Base-by-base conservation (phyloP, 2,888 invertebrate species). In the Drosophila rellima region DNA sequence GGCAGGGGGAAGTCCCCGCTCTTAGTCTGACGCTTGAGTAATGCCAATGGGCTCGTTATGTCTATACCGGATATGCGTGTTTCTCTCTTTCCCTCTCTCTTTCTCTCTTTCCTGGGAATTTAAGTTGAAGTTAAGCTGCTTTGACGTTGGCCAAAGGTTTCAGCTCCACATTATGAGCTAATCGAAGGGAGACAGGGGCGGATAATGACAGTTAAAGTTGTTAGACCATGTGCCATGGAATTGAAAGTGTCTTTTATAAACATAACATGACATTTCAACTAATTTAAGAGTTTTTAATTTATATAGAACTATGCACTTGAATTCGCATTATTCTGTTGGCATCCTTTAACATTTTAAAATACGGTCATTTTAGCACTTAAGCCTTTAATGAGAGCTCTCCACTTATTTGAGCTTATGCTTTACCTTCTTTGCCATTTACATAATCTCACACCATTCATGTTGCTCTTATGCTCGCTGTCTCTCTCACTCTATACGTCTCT, bases 41-140 rank as follows among this genome's bases (percentile, higher is more conserved):
- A 74, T 64, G 66, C 56, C 75, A 70, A 59, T 66, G 64, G 76
- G 68, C 68, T 72, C 52, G 70, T 68, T 76, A 76, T 70, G 82
- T 74, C 76, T 69, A 66, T 60, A 79, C 56, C 80, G 76, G 64
- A 74, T 82, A 74, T 75, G 70, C 64, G 70, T 73, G 44, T 23
- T 17, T 61, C 31, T 31, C 20, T 17, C 26, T 50, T 17, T 48
- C 15, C 8, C 17, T 20, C 17, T 17, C 31, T 44, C 13, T n/a
- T 23, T 10, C 18, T 51, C 15, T 51, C 15, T 23, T 8, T 20
- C 10, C 6, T 45, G 44, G 37, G 37, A 20, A 37, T 39, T 26
- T 17, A 33, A 48, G 44, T 39, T 52, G 18, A 63, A 60, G 65
- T 31, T 66, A 63, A 77, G 68, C 64, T n/a, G 65, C 55, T 74